Percentiles rank a stretch among this genome's conserved stretches.
These are phyloP conservation scores for Zenarchopterus dispar DNA, from an alignment of 2,797 vertebrate genomes.

Conservation along the genomic window DNA sequence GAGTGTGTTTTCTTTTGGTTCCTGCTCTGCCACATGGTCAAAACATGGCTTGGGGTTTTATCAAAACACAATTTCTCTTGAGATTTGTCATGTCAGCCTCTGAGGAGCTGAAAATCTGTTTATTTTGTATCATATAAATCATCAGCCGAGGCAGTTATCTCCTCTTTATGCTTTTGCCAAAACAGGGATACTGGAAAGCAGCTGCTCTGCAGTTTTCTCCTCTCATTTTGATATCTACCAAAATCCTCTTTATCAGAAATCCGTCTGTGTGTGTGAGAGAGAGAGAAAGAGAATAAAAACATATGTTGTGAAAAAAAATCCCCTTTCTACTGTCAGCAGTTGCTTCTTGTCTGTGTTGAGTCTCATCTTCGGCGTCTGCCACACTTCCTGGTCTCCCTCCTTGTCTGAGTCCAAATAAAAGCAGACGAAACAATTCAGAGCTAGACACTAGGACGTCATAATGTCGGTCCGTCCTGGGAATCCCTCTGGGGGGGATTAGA, in stretches of 20 bases:
- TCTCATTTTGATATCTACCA: slow-evolving; percentile 29
- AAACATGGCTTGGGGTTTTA: slow-evolving; percentile 58
- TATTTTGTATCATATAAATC: slow-evolving; percentile 52
- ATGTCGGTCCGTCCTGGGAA: slow-evolving; percentile 46
- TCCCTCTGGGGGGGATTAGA: slow-evolving; percentile 39
- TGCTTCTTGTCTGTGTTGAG: slow-evolving; percentile 56
- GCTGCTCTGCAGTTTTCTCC: slow-evolving; percentile 35
- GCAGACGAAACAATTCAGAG: slow-evolving; percentile 30
- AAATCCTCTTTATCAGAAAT: slow-evolving; percentile 30
- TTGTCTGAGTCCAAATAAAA: slow-evolving; percentile 45
- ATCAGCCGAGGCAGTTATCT: slow-evolving; percentile 23
- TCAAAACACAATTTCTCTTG: slow-evolving; percentile 53
- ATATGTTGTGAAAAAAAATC: slow-evolving; percentile 24
- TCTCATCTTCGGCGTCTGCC: slow-evolving; percentile 64
- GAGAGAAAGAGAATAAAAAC: slow-evolving; percentile 7
- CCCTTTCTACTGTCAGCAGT: slow-evolving; percentile 44
- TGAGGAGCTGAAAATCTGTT: slow-evolving; percentile 35
- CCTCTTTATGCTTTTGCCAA: slow-evolving; percentile 27
- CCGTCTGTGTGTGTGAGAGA: slow-evolving; percentile 4
- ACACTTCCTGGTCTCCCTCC: slow-evolving; percentile 59
- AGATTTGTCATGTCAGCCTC: slow-evolving; percentile 40
- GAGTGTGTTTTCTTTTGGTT: slow-evolving; percentile 42
- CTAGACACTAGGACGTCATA: slow-evolving; percentile 31
- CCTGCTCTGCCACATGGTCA: slow-evolving; percentile 63
- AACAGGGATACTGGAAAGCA: slow-evolving; percentile 42